A percentile compares a stretch with the other conserved stretches of the same genome.
Evolutionary conservation across 2,888 invertebrate species (phyloP).

Genomic region (Alsophila aescularia): DNA sequence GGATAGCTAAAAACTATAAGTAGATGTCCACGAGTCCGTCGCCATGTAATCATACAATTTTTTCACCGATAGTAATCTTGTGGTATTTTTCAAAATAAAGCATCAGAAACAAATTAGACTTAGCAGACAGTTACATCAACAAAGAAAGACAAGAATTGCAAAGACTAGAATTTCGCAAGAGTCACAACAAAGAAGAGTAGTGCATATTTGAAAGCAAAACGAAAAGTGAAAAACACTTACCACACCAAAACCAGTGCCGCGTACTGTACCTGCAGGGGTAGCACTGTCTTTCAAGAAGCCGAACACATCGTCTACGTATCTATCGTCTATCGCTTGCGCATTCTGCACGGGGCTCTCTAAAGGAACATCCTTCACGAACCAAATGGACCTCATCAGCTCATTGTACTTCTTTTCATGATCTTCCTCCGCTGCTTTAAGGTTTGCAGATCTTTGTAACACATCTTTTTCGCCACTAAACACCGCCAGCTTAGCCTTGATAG

Average conservation of each 20-base stretch:
- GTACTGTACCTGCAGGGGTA: slow-evolving; percentile 74
- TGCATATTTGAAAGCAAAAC: slow-evolving; percentile 5
- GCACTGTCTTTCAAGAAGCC: slow-evolving; percentile 86
- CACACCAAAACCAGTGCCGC: slow-evolving; percentile 82
- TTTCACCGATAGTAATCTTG: too few species aligned
- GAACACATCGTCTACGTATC: slow-evolving; percentile 88
- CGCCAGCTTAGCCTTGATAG: slow-evolving; percentile 69
- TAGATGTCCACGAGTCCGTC: too few species aligned
- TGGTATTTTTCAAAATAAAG: too few species aligned
- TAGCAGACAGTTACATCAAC: background rate
- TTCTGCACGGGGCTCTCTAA: slow-evolving; percentile 77
- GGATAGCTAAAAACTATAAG: too few species aligned
- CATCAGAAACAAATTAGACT: too few species aligned
- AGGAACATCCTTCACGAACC: slow-evolving; percentile 85
- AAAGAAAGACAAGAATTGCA: background rate
- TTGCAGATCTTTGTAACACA: slow-evolving; percentile 87
- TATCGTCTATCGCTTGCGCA: slow-evolving; percentile 80
- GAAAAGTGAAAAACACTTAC: slow-evolving; percentile 50
- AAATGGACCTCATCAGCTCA: slow-evolving; percentile 72
- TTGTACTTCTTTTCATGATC: slow-evolving; percentile 88
- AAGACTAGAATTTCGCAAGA: background rate
- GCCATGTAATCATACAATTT: too few species aligned
- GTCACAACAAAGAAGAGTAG: background rate
- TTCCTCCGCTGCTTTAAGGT: slow-evolving; percentile 88
- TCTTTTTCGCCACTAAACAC: slow-evolving; percentile 71